Conservation (phyloP, 2,888 invertebrate genomes). For the Syritta pipiens region DNA sequence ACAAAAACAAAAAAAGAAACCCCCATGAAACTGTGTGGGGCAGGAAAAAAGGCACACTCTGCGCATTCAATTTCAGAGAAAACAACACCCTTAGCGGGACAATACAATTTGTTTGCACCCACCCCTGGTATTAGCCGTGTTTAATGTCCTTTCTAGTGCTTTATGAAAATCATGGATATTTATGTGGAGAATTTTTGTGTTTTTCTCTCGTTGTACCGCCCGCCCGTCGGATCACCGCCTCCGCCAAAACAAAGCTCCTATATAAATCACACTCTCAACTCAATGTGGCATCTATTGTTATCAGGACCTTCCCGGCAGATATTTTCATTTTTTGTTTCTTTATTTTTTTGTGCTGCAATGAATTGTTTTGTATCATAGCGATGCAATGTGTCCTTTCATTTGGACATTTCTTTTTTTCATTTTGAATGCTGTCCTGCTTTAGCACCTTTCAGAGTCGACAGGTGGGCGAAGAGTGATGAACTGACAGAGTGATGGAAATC, state of each 20-base stretch:
- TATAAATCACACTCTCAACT: slow-evolving; percentile 52
- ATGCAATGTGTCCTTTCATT: too few relatives aligned
- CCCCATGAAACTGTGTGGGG: slow-evolving; percentile 7
- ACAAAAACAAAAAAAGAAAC: not conserved
- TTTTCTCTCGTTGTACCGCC: not conserved
- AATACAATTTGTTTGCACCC: slow-evolving; percentile 50
- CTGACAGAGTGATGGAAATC: too few relatives aligned
- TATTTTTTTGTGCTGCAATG: slow-evolving; percentile 14
- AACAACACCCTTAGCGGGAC: slow-evolving; percentile 14
- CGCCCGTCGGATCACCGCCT: not conserved
- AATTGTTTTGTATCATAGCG: not conserved
- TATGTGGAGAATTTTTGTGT: slow-evolving; percentile 13
- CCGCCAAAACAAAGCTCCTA: slow-evolving; percentile 23
- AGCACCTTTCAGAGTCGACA: not conserved
- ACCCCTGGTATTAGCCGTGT: slow-evolving; percentile 35
- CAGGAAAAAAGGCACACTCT: slow-evolving; percentile 18
- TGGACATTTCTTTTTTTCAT: too few relatives aligned
- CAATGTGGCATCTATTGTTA: slow-evolving; percentile 49
- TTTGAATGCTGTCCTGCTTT: too few relatives aligned
- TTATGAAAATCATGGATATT: slow-evolving; percentile 31
- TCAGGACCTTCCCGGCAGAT: slow-evolving; percentile 19
- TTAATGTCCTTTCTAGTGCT: slow-evolving; percentile 43
- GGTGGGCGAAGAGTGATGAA: too few relatives aligned
- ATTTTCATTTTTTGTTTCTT: not conserved
- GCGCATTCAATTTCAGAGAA: slow-evolving; percentile 36